These are phyloP conservation scores for Ursus arctos DNA, from an alignment of 2,113 vertebrate species.

Conservation along the genomic window DNA sequence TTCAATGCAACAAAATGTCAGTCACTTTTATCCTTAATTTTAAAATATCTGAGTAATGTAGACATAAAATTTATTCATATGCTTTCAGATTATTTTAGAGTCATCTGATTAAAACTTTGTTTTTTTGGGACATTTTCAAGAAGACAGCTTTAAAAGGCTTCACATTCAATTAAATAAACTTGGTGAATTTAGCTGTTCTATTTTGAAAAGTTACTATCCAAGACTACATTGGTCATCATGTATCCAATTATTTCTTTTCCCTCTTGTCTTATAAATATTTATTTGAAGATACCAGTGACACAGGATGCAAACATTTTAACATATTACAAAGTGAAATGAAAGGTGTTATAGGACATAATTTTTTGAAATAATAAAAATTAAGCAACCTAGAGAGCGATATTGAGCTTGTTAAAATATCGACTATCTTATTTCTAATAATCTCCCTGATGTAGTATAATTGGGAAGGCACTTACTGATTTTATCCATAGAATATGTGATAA, in stretches of 20 bases:
- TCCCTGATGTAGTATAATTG: background rate
- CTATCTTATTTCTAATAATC: background rate
- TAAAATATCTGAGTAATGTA: slow-evolving; percentile 67
- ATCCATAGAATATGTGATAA: background rate
- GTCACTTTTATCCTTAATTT: slow-evolving; percentile 74
- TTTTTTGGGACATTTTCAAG: slow-evolving; percentile 29
- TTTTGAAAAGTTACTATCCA: slow-evolving; percentile 39
- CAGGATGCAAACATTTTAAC: background rate
- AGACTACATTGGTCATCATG: background rate
- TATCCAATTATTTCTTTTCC: background rate
- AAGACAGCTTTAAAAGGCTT: slow-evolving; percentile 54
- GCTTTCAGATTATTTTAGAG: slow-evolving; percentile 61
- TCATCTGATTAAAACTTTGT: slow-evolving; percentile 69
- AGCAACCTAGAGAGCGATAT: background rate
- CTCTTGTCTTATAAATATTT: background rate
- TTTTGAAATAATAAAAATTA: background rate
- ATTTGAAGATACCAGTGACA: background rate
- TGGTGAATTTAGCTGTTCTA: slow-evolving; percentile 48
- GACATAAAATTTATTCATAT: slow-evolving; percentile 38
- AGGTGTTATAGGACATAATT: accelerated
- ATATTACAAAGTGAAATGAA: background rate
- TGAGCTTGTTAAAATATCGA: background rate
- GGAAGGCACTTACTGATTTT: background rate
- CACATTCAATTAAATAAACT: slow-evolving; percentile 55
- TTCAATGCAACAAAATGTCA: slow-evolving; percentile 70